Conservation (phyloP, 2,888 invertebrate species). For the Allacma fusca region DNA sequence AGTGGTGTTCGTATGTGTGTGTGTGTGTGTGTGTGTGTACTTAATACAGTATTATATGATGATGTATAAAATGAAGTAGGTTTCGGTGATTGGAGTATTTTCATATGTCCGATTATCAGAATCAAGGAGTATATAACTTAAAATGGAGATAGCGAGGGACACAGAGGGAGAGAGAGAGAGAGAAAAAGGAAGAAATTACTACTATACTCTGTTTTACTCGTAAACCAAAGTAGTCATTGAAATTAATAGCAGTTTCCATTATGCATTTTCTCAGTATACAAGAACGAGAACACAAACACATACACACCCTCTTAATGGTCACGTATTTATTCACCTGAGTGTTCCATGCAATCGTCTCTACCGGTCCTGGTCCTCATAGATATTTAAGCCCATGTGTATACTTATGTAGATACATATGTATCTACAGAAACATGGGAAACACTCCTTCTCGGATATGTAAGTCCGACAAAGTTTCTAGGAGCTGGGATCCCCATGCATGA, state of each 20-base stretch:
- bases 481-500: conserved; percentile 38
- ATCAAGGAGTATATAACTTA: conserved; percentile 22
- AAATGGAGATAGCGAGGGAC: conserved; percentile 21
- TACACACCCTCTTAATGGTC: conserved; percentile 41
- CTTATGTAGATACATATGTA: neutral
- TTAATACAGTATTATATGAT: neutral
- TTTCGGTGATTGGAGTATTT: conserved; percentile 40
- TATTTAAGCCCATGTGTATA: neutral
- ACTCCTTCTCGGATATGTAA: no score
- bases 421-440: no score
- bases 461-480: neutral
- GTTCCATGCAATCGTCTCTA: neutral
- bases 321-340: conserved; percentile 33
- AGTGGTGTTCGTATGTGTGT: neutral
- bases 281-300: conserved; percentile 42
- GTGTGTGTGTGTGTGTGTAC: neutral
- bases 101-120: conserved; percentile 40
- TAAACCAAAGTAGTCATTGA: conserved; percentile 41
- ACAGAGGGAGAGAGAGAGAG: conserved; percentile 22
- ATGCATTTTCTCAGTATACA: conserved; percentile 29
- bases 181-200: conserved; percentile 35
- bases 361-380: neutral
- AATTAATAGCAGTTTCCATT: conserved; percentile 36
- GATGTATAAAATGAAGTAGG: conserved; percentile 24
- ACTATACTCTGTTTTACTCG: conserved; percentile 37